Conservation (phyloP, 2,797 vertebrate genomes). For the Botia kubotai region DNA sequence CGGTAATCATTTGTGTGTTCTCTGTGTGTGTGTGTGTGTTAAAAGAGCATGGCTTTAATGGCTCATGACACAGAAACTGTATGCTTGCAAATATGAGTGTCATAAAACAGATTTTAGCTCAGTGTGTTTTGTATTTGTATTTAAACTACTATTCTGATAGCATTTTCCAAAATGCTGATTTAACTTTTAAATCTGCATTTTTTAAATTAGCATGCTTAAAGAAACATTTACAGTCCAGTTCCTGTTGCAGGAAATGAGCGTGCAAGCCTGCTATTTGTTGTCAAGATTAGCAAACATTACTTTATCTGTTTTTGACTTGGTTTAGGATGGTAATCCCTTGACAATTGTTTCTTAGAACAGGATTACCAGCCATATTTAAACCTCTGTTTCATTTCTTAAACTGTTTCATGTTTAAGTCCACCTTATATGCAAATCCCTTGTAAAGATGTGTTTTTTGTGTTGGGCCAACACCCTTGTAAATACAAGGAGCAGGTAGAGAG, state of each 20-base stretch:
- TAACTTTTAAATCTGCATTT: neutral
- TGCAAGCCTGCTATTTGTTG: neutral
- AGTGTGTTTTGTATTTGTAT: neutral
- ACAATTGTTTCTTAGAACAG: slow-evolving; percentile 28
- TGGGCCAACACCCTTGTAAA: slow-evolving; percentile 12
- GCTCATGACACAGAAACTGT: slow-evolving; percentile 18
- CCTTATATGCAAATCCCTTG: slow-evolving; percentile 14
- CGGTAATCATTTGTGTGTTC: slow-evolving; percentile 16
- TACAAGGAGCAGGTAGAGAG: neutral
- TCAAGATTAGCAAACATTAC: slow-evolving; percentile 22
- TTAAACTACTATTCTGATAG: neutral
- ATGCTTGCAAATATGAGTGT: neutral
- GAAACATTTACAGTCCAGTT: neutral
- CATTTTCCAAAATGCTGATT: neutral
- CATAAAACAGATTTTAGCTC: slow-evolving; percentile 7
- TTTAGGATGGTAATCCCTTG: slow-evolving; percentile 34
- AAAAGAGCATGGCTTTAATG: slow-evolving; percentile 12
- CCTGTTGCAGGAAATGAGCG: neutral
- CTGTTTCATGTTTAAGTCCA: slow-evolving; percentile 5
- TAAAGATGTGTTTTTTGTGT: slow-evolving; percentile 15
- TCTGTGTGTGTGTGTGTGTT: neutral
- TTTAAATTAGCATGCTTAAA: neutral
- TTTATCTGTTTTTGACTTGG: slow-evolving; percentile 46
- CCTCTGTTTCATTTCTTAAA: slow-evolving; percentile 41
- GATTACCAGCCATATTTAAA: slow-evolving; percentile 32